Percentiles rank a stretch among this genome's conserved stretches.
Evolutionary conservation across 2,113 vertebrate species (phyloP).

Genomic region (Alaudala cheleensis): DNA sequence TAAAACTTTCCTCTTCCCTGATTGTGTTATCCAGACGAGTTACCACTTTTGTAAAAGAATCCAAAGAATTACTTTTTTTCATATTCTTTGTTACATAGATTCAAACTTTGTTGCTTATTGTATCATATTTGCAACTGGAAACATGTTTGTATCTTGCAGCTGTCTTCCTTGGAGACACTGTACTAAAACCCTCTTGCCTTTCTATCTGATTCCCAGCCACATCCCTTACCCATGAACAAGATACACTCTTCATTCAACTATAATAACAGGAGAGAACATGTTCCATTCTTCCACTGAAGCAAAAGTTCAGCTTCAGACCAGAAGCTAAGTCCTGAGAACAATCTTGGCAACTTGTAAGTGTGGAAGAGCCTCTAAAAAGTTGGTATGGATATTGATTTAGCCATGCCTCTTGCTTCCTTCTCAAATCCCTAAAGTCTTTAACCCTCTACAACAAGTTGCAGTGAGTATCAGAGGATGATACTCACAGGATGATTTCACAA

Average conservation of each 20-base stretch:
- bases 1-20: neutral
- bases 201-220: neutral
- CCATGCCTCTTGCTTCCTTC: neutral
- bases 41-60: neutral
- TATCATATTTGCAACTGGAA: neutral
- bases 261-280: no score
- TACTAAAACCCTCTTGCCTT: neutral
- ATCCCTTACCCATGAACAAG: neutral
- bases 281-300: neutral
- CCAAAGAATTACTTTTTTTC: neutral
- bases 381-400: neutral
- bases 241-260: neutral
- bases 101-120: neutral
- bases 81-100: neutral
- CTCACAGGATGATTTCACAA: neutral
- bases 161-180: neutral
- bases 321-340: neutral
- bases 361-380: neutral
- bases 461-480: neutral
- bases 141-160: neutral
- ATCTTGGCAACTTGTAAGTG: neutral
- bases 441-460: neutral
- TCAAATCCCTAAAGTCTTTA: neutral
- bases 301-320: neutral
- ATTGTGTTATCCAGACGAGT: neutral